Base-by-base conservation (phyloP, 2,797 vertebrate genomes). In the Urophycis tenuis region DNA sequence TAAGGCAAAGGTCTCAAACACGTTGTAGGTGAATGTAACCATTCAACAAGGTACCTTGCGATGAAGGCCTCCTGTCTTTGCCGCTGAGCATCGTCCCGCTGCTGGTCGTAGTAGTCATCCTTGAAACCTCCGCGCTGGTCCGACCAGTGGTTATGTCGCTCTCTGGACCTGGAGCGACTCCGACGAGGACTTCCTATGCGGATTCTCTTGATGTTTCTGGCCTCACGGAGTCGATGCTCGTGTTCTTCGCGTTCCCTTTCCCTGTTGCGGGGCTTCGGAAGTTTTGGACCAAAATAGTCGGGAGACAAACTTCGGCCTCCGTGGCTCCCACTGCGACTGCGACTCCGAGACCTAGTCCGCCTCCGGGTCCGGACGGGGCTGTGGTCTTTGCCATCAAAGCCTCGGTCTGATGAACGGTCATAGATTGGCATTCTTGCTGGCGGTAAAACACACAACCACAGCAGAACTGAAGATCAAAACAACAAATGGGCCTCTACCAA, bases 31-130 rank as follows among this genome's bases (percentile, higher is more conserved):
- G 2, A 29, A 67, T 25, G 5, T 1, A 29, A 67, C n/a, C 36
- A 5, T 36, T 53, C n/a, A 75, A 34, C 8, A 11, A 31, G 80
- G 22, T n/a, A 92, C 91, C 94, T 93, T 35, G 94, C 92, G 7
- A 94, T 95, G 69, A 95, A 95, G 0, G 92, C 92, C 70, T 93
- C 95, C 77, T 95, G 94, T 91, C 96, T 94, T 88, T 97, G 95
- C 71, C 96, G 92, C 77, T 97, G 93, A 29, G 94, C 93, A 75
- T 98, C 97, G 83, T 99, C 96, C 77, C 95, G 93, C 85, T 96
- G 95, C 85, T 96, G 95, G 77, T 96, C 96, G 81, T 95, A 95
- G 78, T 96, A 95, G 22, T 95, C 95, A 12, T 94, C 93, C 85
- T 94, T 94, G 19, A 92, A 93, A 41, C 94, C 84, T 8, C 90